phyloP scores from a whole-genome alignment of 2,888 invertebrate genomes.

The Drosophila merina region DNA sequence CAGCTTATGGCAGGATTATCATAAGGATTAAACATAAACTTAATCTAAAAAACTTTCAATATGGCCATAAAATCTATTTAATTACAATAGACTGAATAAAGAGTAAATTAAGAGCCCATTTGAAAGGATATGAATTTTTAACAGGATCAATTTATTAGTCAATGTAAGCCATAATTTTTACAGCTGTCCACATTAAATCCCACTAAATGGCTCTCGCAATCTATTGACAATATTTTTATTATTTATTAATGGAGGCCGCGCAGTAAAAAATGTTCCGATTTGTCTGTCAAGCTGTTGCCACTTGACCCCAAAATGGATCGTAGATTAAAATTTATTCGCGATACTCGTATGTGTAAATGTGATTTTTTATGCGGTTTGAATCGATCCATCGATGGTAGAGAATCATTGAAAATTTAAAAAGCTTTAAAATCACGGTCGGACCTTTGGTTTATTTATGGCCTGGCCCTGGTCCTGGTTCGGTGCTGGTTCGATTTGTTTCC shows the following conservation, averaged over 20 bases:
- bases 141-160: constrained; percentile 11
- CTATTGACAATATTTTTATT: constrained; percentile 19
- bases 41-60: no score
- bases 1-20: no score
- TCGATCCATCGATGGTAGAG: background rate
- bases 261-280: constrained; percentile 1
- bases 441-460: background rate
- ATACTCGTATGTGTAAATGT: background rate
- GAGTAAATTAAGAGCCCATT: constrained; percentile 1
- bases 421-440: background rate
- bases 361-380: constrained; percentile 33
- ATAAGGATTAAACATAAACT: no score
- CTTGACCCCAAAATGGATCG: constrained; percentile 24
- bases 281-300: constrained; percentile 39
- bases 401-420: constrained; percentile 4
- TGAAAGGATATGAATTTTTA: constrained; percentile 6
- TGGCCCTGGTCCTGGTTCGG: no score
- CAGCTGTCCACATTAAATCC: background rate
- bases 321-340: constrained; percentile 26
- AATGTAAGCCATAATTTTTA: constrained; percentile 14
- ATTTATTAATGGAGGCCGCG: constrained; percentile 29
- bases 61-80: no score
- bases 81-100: background rate
- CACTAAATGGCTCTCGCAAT: background rate
- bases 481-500: constrained; percentile 17